A percentile compares a stretch with the other conserved stretches of the same genome.
Conservation (phyloP, 2,888 invertebrate species). For the Acleris holmiana region DNA sequence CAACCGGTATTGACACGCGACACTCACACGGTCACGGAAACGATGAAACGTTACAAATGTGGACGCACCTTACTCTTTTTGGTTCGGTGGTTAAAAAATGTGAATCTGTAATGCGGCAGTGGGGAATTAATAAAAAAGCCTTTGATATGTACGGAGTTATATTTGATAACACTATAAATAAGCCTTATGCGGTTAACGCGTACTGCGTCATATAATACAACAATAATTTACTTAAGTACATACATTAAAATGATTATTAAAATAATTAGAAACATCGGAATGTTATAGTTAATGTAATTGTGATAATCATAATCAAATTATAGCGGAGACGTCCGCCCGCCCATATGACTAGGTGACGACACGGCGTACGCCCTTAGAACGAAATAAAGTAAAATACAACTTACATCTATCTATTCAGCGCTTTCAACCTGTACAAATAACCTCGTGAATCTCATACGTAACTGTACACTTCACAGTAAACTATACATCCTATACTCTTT, state of each 20-base stretch:
- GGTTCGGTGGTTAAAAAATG: no score
- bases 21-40: no score
- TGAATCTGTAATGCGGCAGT: background rate
- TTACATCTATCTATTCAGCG: constrained; percentile 50
- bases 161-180: constrained; percentile 38
- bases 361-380: constrained; percentile 55
- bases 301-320: constrained; percentile 32
- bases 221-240: constrained; percentile 40
- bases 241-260: constrained; percentile 37
- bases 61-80: no score
- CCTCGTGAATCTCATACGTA: constrained; percentile 80
- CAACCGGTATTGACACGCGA: no score
- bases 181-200: constrained; percentile 4
- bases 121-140: constrained; percentile 2
- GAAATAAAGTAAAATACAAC: constrained; percentile 27
- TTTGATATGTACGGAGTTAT: constrained; percentile 35
- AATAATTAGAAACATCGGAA: constrained; percentile 42
- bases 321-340: constrained; percentile 53
- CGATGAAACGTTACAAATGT: no score
- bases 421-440: constrained; percentile 62
- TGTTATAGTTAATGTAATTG: constrained; percentile 36
- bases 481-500: constrained; percentile 23
- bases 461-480: constrained; percentile 73
- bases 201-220: constrained; percentile 35
- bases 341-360: constrained; percentile 75